A percentile compares a stretch with the other conserved stretches of the same genome.
Evolutionary conservation across 2,797 vertebrate species (phyloP).

Genomic region (Garrulus glandarius): DNA sequence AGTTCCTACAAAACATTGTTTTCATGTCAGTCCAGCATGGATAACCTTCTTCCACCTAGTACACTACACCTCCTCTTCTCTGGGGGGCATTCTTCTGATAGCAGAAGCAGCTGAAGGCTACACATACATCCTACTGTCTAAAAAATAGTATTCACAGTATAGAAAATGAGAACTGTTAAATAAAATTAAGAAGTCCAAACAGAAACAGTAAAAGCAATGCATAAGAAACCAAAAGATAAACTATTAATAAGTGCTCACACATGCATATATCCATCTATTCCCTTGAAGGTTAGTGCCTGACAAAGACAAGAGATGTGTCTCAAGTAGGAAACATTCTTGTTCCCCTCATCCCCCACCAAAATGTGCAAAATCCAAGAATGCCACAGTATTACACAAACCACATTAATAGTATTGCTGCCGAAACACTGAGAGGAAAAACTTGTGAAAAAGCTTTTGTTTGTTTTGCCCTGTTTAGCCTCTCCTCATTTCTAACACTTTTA

Average conservation of each 20-base stretch:
- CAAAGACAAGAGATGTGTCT: not conserved
- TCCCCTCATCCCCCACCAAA: not conserved
- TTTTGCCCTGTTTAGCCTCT: not conserved
- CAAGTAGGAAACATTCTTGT: not conserved
- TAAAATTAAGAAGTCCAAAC: not conserved
- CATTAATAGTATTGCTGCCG: not conserved
- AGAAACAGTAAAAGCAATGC: not conserved
- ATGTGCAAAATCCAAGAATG: not conserved
- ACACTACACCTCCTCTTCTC: not conserved
- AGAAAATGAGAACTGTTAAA: not conserved
- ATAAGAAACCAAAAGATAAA: not conserved
- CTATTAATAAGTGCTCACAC: not conserved
- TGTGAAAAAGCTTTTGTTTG: not conserved
- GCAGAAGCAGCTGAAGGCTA: not conserved
- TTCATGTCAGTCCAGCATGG: not conserved
- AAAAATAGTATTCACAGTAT: not conserved
- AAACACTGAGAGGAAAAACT: not conserved
- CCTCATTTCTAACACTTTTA: not conserved
- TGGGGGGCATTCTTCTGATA: not conserved
- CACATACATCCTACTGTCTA: not conserved
- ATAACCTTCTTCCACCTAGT: not conserved
- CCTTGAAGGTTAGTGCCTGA: not conserved
- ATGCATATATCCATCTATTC: not conserved
- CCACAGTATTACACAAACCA: not conserved
- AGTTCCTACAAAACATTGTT: not conserved